phyloP scores from a whole-genome alignment of 2,797 vertebrate genomes.

The Enteromius trimaculatus region DNA sequence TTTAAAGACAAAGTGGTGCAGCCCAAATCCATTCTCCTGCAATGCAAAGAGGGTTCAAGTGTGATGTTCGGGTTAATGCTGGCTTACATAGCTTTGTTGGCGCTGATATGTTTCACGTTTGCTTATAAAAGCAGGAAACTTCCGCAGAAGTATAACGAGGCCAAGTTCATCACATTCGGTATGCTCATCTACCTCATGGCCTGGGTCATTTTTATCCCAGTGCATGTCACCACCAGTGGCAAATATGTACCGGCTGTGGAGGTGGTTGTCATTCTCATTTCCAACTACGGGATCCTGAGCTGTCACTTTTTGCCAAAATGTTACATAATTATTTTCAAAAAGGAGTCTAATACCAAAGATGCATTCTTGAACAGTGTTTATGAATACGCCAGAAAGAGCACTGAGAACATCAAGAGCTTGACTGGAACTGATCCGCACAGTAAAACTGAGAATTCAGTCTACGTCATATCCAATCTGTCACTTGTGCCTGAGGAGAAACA shows the following conservation, averaged over 20 bases:
- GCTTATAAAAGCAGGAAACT: conserved; percentile 89
- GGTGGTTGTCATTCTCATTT: conserved; percentile 89
- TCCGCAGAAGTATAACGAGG: conserved; percentile 90
- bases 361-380: conserved; percentile 86
- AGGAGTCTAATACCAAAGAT: conserved; percentile 84
- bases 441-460: not conserved
- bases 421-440: conserved; percentile 8
- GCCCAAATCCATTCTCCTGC: conserved; percentile 74
- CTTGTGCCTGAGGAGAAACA: not conserved
- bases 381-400: conserved; percentile 78
- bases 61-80: conserved; percentile 85
- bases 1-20: conserved; percentile 63
- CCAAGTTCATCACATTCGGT: conserved; percentile 91
- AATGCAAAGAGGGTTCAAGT: conserved; percentile 84
- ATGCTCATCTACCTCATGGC: conserved; percentile 92
- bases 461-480: conserved; percentile 18
- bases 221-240: conserved; percentile 83
- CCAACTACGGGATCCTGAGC: conserved; percentile 86
- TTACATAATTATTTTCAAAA: conserved; percentile 87
- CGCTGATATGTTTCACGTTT: conserved; percentile 85
- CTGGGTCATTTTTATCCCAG: conserved; percentile 87
- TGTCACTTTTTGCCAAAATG: conserved; percentile 91
- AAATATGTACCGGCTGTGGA: conserved; percentile 88
- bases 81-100: conserved; percentile 82
- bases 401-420: conserved; percentile 8